Evolutionary conservation across 2,797 vertebrate species (phyloP).

Genomic region (Xenopus petersii): DNA sequence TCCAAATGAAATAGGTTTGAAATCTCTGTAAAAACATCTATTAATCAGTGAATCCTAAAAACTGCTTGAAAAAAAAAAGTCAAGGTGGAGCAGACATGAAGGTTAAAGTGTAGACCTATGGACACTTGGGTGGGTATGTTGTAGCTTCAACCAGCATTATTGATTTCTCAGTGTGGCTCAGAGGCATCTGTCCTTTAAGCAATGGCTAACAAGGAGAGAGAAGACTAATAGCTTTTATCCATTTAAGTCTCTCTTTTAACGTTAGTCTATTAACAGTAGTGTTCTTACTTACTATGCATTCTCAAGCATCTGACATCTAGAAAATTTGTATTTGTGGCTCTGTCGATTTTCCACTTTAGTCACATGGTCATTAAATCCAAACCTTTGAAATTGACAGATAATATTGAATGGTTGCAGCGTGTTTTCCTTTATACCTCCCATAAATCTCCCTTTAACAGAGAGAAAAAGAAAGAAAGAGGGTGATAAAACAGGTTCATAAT

Average conservation of each 20-base stretch:
- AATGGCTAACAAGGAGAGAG: constrained; percentile 9
- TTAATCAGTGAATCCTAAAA: neutral
- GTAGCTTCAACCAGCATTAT: neutral
- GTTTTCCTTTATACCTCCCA: neutral
- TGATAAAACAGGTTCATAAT: neutral
- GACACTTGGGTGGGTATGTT: neutral
- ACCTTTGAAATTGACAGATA: neutral
- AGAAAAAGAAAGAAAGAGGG: neutral
- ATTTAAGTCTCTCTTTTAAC: constrained; percentile 5
- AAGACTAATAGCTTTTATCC: constrained; percentile 9
- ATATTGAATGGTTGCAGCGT: neutral
- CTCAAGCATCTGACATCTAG: neutral
- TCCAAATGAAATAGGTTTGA: too few species aligned
- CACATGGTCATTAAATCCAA: constrained; percentile 1
- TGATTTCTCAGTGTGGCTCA: neutral
- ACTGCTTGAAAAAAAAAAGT: neutral
- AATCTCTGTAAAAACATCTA: too few species aligned
- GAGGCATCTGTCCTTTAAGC: neutral
- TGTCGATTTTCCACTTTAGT: constrained; percentile 1
- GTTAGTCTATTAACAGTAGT: constrained; percentile 13
- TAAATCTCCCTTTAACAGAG: neutral
- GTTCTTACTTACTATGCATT: neutral
- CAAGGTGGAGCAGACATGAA: neutral
- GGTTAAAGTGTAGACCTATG: neutral
- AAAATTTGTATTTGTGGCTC: constrained; percentile 1